phyloP scores from a whole-genome alignment of 1,140 invertebrate species.

The Carposina sasakii region DNA sequence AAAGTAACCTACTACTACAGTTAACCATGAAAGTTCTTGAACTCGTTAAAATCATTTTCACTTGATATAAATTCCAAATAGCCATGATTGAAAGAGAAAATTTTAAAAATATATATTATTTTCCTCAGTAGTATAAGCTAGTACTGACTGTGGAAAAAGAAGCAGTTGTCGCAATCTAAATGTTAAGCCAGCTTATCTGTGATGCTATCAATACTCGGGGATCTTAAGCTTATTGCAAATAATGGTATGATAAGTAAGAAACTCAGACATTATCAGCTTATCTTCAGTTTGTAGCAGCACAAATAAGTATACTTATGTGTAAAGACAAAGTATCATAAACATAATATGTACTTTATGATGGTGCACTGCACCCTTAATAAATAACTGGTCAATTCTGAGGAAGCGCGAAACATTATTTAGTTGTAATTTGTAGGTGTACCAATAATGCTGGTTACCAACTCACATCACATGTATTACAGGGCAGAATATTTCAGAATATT shows the following conservation, averaged over 20 bases:
- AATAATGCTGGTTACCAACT: no score
- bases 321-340: no score
- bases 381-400: no score
- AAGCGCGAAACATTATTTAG: no score
- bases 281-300: constrained; percentile 37
- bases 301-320: no score
- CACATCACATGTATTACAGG: no score
- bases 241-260: constrained; percentile 55
- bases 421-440: no score
- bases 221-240: constrained; percentile 67
- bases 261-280: constrained; percentile 58
- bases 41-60: constrained; percentile 47
- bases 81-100: constrained; percentile 30
- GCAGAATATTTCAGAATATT: no score
- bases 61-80: constrained; percentile 25
- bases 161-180: constrained; percentile 33
- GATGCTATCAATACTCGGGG: constrained; percentile 59
- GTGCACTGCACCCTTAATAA: no score
- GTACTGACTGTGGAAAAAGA: constrained; percentile 16
- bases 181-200: constrained; percentile 49
- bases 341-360: no score
- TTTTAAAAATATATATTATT: constrained; percentile 22
- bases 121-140: constrained; percentile 40
- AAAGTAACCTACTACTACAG: constrained; percentile 36
- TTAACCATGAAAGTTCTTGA: constrained; percentile 51